These are phyloP conservation scores for Microplitis deprimator DNA, from an alignment of 2,888 invertebrate species.

Conservation along the genomic window DNA sequence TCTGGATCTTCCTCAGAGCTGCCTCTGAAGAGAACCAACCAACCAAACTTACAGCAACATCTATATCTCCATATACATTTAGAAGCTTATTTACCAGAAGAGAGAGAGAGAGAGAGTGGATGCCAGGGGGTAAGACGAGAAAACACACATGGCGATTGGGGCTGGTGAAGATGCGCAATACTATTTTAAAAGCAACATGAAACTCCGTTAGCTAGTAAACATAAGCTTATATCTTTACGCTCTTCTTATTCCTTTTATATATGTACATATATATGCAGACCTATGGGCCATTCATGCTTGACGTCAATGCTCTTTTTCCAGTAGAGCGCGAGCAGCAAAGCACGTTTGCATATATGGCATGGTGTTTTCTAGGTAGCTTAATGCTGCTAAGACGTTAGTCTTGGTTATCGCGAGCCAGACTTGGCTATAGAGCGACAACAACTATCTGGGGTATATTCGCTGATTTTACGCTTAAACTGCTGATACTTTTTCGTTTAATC, in stretches of 20 bases:
- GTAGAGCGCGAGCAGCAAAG: background rate
- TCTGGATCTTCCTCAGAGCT: no score
- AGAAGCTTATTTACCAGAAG: no score
- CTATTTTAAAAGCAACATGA: no score
- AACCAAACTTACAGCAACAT: no score
- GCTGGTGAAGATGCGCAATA: no score
- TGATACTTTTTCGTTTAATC: background rate
- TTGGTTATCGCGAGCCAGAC: constrained; percentile 30
- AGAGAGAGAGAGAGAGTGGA: no score
- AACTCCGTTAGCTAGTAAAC: background rate
- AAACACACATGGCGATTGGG: no score
- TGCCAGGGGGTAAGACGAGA: no score
- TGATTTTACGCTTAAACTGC: constrained; percentile 1
- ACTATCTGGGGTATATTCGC: background rate
- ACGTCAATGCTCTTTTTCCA: background rate
- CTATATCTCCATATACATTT: no score
- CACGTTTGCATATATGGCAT: background rate
- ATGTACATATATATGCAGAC: no score
- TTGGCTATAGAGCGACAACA: background rate
- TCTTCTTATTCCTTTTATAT: background rate
- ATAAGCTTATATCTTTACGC: background rate
- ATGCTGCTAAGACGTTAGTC: constrained; percentile 24
- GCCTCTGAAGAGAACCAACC: no score
- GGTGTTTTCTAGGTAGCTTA: background rate
- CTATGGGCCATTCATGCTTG: background rate